These are phyloP conservation scores for Plusia festucae DNA, from an alignment of 2,888 invertebrate species.

Conservation along the genomic window DNA sequence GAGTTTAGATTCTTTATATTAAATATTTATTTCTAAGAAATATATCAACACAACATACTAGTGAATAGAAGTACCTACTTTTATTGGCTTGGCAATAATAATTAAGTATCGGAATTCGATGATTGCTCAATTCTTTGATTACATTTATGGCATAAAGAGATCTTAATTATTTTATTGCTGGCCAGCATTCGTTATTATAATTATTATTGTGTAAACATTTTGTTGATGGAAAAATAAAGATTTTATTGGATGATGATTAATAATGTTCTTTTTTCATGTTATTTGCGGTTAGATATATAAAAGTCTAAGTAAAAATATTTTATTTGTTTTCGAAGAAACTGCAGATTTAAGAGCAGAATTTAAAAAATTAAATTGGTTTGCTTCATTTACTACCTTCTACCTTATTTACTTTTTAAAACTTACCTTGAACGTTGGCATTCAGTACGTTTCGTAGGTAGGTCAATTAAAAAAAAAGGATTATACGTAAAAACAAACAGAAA, in stretches of 20 bases:
- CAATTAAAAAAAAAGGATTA: too few species aligned
- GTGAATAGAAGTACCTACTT: not conserved
- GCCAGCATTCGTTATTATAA: constrained; percentile 15
- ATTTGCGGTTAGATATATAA: not conserved
- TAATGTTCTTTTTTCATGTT: not conserved
- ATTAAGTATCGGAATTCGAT: constrained; percentile 15
- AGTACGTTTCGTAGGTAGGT: too few species aligned
- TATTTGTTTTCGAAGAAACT: not conserved
- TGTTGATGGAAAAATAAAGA: not conserved
- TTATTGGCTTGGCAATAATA: constrained; percentile 10
- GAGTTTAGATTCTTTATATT: too few species aligned
- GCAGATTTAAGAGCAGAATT: not conserved
- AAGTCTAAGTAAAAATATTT: not conserved
- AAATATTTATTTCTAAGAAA: too few species aligned
- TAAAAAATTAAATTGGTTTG: too few species aligned
- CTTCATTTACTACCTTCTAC: too few species aligned
- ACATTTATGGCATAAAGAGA: constrained; percentile 27
- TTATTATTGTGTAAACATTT: constrained; percentile 17
- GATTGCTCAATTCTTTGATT: constrained; percentile 36
- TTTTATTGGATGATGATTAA: constrained; percentile 2
- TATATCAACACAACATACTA: not conserved
- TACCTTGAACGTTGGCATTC: too few species aligned
- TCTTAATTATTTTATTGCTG: constrained; percentile 39
- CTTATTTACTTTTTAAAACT: too few species aligned
- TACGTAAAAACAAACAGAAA: not conserved